These are phyloP conservation scores for Neogale vison DNA, from an alignment of 2,113 vertebrate genomes.

Conservation along the genomic window DNA sequence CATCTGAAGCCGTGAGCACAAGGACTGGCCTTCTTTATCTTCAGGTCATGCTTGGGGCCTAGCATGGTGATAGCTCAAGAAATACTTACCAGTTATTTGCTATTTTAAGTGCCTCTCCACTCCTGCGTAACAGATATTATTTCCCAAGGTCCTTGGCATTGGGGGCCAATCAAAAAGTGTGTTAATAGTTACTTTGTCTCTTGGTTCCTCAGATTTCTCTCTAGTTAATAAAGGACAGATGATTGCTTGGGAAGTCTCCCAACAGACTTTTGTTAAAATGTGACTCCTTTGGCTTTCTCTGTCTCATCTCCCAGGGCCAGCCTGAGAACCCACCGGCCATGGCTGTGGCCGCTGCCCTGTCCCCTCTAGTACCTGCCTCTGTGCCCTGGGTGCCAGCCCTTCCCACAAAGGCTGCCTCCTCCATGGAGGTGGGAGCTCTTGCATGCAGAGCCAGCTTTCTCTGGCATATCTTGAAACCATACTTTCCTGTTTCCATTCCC, in stretches of 20 bases:
- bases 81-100: background rate
- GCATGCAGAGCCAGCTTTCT: background rate
- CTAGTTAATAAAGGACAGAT: background rate
- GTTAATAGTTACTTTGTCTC: background rate
- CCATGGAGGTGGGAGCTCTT: background rate
- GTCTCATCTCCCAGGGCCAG: background rate
- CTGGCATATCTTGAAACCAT: background rate
- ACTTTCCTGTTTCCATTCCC: background rate
- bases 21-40: too few relatives aligned
- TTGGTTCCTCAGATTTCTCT: background rate
- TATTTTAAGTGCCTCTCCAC: background rate
- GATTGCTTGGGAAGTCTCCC: background rate
- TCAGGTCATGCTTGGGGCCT: background rate
- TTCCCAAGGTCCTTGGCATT: background rate
- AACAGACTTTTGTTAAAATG: background rate
- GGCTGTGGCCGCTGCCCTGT: rapidly evolving
- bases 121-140: background rate
- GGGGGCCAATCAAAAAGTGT: background rate
- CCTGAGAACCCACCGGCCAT: rapidly evolving
- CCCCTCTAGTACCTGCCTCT: background rate
- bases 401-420: background rate
- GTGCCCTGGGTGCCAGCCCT: background rate
- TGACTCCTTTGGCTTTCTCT: background rate
- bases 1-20: background rate
- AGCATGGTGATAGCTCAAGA: background rate